Conservation (phyloP, 2,888 invertebrate species). For the Agrotis puta region DNA sequence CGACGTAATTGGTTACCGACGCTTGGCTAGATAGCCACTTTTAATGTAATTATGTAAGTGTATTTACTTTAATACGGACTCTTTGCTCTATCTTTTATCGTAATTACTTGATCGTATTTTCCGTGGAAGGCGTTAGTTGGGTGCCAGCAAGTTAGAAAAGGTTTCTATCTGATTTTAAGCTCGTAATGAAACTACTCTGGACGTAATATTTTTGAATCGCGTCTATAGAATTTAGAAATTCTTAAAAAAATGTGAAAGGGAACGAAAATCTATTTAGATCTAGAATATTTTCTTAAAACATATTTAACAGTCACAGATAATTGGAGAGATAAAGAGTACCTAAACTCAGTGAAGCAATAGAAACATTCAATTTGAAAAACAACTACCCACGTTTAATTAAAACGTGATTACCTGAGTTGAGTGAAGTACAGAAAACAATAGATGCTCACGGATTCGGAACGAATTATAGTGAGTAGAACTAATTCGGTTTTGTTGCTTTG, state of each 20-base stretch:
- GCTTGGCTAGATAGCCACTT: slow-evolving; percentile 55
- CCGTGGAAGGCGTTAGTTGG: slow-evolving; percentile 20
- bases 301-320: neutral
- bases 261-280: neutral
- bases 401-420: slow-evolving; percentile 17
- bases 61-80: slow-evolving; percentile 55
- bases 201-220: slow-evolving; percentile 21
- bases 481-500: slow-evolving; percentile 72
- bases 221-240: neutral
- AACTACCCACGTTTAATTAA: slow-evolving; percentile 16
- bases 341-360: too few relatives aligned
- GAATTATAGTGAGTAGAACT: slow-evolving; percentile 54
- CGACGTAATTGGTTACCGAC: slow-evolving; percentile 57
- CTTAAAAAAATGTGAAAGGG: neutral
- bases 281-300: neutral
- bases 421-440: slow-evolving; percentile 42
- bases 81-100: slow-evolving; percentile 51
- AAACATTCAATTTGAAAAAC: too few relatives aligned
- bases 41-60: slow-evolving; percentile 60
- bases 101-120: slow-evolving; percentile 52
- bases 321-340: neutral
- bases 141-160: slow-evolving; percentile 22
- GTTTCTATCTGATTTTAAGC: slow-evolving; percentile 37
- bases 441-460: slow-evolving; percentile 33
- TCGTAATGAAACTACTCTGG: slow-evolving; percentile 25